Percentiles rank a stretch among this genome's conserved stretches.
Conservation (phyloP, 2,113 vertebrate genomes). For the Bambusicola thoracicus region DNA sequence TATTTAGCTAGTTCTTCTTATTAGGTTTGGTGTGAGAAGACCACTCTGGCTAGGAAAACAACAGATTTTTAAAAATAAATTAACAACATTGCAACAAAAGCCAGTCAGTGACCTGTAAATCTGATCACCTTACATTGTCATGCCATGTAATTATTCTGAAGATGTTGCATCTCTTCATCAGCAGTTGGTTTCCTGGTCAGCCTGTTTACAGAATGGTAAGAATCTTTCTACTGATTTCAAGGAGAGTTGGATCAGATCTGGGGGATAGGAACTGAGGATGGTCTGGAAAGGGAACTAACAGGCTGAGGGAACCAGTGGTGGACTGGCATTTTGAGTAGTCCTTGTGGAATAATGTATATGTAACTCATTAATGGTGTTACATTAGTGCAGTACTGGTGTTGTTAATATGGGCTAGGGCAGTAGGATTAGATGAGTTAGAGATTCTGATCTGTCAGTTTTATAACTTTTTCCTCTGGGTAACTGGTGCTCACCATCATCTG, state of each 20-base stretch:
- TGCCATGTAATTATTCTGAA: constrained; percentile 3
- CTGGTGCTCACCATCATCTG: not conserved
- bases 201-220: not conserved
- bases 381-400: fast-evolving
- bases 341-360: not conserved
- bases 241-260: not conserved
- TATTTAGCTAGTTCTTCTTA: constrained; percentile 69
- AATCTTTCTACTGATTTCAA: not conserved
- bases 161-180: not conserved
- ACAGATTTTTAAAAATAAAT: constrained; percentile 58
- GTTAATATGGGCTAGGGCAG: not conserved
- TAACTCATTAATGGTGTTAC: not conserved
- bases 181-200: not conserved
- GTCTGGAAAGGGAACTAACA: constrained; percentile 1
- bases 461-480: not conserved
- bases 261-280: not conserved
- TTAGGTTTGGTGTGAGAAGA: constrained; percentile 54
- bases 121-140: not conserved
- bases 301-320: not conserved
- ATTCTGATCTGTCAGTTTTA: fast-evolving
- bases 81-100: constrained; percentile 25
- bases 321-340: not conserved
- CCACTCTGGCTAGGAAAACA: constrained; percentile 55
- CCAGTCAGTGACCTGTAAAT: not conserved
- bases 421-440: not conserved